Evolutionary conservation across 2,797 vertebrate genomes (phyloP), one percentile per base, ranked within the genome.

Genomic region (Mionectes olivaceus): DNA sequence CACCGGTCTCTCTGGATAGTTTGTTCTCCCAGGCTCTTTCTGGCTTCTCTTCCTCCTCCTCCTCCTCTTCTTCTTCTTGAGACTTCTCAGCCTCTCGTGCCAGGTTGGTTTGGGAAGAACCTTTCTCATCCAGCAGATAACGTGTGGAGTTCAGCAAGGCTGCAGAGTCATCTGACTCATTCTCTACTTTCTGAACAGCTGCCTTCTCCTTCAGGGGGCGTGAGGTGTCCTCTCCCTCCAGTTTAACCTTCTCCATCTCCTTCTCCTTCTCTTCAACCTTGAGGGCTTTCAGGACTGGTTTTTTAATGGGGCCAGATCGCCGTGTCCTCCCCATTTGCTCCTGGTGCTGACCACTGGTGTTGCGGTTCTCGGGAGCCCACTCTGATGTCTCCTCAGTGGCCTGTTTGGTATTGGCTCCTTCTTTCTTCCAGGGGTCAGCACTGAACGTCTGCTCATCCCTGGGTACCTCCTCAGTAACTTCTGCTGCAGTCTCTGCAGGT

Each of bases 211-310:
- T 95, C 43, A 98, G 86, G 1, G 35, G 76, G 24, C 84, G 95
- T 0, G 98, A 97, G 2, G 97, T 76, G 76, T 99, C 99, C 94
- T 99, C 99, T 60, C 98, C 98, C 41, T 98, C 98, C 7, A 98
- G 98, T 88, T 99, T 99, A 39, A 97, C 87, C 96, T 99, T 99
- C 67, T 99, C 99, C 60, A 99, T 98, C 81, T 99, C 99, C 53
- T 99, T 99, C 89, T 99, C 99, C 90, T 99, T 99, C 82, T 99
- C 99, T 85, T 99, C 99, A 5, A 99, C 99, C 94, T 99, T 99
- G 35, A 99, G 98, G 76, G 99, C 99, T 95, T 99, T 99, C 39
- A 99, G 98, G 76, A 99, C 99, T 0, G 99, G 99, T 61, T 99
- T 99, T 98, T 99, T 99, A 94, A 99, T 99, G 4, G 99, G 99